Evolutionary conservation across 2,888 invertebrate species (phyloP).

Genomic region (Melinopterus prodromus): DNA sequence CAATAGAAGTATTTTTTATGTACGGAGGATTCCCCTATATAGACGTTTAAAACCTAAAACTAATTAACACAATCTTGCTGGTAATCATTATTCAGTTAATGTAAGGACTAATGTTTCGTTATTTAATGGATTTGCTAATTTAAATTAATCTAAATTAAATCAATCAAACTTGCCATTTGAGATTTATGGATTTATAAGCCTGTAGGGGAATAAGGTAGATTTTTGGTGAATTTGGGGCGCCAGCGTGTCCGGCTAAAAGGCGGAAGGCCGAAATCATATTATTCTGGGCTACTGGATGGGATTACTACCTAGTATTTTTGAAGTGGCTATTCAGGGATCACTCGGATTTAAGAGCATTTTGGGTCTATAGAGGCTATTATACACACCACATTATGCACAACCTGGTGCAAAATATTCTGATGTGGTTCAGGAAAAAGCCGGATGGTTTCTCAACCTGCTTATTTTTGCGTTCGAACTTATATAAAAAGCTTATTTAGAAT

Average conservation of each 20-base stretch:
- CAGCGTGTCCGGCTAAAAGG: slow-evolving; percentile 9
- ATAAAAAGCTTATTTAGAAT: too few relatives aligned
- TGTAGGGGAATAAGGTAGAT: neutral
- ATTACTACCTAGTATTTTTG: slow-evolving; percentile 32
- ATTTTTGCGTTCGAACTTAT: too few relatives aligned
- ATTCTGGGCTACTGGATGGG: slow-evolving; percentile 43
- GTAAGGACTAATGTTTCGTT: too few relatives aligned
- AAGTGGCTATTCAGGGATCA: neutral
- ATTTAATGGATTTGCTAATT: too few relatives aligned
- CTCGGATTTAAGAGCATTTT: slow-evolving; percentile 11
- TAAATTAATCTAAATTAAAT: too few relatives aligned
- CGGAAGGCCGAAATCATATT: slow-evolving; percentile 39
- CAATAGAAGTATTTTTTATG: neutral
- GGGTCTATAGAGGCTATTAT: neutral
- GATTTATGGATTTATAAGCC: too few relatives aligned
- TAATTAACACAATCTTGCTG: neutral
- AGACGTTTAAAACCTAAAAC: neutral
- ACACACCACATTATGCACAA: slow-evolving; percentile 6
- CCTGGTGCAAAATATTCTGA: neutral
- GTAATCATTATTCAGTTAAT: too few relatives aligned
- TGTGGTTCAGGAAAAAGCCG: too few relatives aligned
- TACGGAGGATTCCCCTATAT: neutral
- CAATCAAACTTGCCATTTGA: too few relatives aligned
- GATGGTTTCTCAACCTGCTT: too few relatives aligned
- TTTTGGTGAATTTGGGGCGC: slow-evolving; percentile 19